Conservation (phyloP, 1,140 invertebrate genomes). For the Piezodorus guildinii region DNA sequence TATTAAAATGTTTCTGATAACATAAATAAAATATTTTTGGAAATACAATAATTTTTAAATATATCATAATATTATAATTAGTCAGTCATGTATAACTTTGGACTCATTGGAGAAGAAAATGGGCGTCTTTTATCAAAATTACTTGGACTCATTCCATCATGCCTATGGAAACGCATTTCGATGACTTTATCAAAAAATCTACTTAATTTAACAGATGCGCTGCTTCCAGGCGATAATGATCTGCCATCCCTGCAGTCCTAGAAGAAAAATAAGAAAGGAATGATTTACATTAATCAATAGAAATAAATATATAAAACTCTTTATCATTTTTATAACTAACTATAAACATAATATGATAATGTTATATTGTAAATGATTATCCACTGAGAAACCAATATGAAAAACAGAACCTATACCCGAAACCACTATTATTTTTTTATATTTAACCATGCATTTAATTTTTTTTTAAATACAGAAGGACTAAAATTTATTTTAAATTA, state of each 20-base stretch:
- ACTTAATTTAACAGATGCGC: conserved; percentile 80
- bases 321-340: too few relatives aligned
- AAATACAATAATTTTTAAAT: too few relatives aligned
- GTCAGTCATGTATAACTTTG: conserved; percentile 49
- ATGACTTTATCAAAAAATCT: conserved; percentile 93
- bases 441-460: too few relatives aligned
- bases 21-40: not conserved
- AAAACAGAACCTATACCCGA: too few relatives aligned
- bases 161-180: conserved; percentile 52
- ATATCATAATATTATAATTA: conserved; percentile 27
- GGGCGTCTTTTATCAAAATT: conserved; percentile 38
- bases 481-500: too few relatives aligned
- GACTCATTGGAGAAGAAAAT: conserved; percentile 37
- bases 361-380: too few relatives aligned
- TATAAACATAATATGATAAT: too few relatives aligned
- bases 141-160: conserved; percentile 38
- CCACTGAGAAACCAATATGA: too few relatives aligned
- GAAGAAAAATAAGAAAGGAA: conserved; percentile 18
- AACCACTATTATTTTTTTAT: too few relatives aligned
- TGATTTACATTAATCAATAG: too few relatives aligned
- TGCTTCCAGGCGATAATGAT: conserved; percentile 80
- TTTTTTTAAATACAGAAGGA: too few relatives aligned
- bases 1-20: not conserved
- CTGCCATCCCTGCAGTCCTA: conserved; percentile 65
- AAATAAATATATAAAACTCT: too few relatives aligned